Evolutionary conservation across 2,888 invertebrate species (phyloP), one percentile per base, ranked within the genome.

Genomic region (Melinopterus prodromus): DNA sequence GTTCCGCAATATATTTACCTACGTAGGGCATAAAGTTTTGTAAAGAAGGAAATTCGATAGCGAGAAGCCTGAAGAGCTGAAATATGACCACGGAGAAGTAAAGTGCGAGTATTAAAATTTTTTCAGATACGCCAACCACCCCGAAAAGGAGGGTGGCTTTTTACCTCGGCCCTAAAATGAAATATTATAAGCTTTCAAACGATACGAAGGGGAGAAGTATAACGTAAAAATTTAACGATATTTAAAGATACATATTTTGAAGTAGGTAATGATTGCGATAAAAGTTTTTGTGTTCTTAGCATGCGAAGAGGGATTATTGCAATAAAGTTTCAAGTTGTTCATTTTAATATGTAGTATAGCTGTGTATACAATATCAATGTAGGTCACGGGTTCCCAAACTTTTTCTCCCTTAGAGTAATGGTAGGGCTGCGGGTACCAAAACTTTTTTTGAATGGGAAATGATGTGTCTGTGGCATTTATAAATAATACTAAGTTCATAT

Each of bases 181-280:
- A 53, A 53, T 53, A 53, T 53, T 53, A 53, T 53, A 53, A 53
- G 53, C 53, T 53, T 53, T 53, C 53, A 53, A 53, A 53, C 53
- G 53, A 1, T 53, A 53, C 12, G 53, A 2, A 53, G 53, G 53
- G 9, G 7, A 53, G 53, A 6, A 53, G 5, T 53, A 4, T 53
- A 53, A 4, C 53, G 53, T 9, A 9, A 53, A 53, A 1, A 12
- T 53, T 53, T 53, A 3, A 53, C 12, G 53, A 53, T 53, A 53
- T 53, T 53, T 53, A 53, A 53, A 53, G 2, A 53, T 53, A 53
- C 53, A 53, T 53, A 53, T 53, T 53, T 53, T 53, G n/a, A n/a
- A n/a, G n/a, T 26, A 53, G 0, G 53, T 53, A 53, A 53, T 53
- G 53, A 7, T 53, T 53, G 53, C 5, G 53, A 53, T 53, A 26